Evolutionary conservation across 2,888 invertebrate species (phyloP), one percentile per base, ranked within the genome.

Genomic region (Sinelater perroti): DNA sequence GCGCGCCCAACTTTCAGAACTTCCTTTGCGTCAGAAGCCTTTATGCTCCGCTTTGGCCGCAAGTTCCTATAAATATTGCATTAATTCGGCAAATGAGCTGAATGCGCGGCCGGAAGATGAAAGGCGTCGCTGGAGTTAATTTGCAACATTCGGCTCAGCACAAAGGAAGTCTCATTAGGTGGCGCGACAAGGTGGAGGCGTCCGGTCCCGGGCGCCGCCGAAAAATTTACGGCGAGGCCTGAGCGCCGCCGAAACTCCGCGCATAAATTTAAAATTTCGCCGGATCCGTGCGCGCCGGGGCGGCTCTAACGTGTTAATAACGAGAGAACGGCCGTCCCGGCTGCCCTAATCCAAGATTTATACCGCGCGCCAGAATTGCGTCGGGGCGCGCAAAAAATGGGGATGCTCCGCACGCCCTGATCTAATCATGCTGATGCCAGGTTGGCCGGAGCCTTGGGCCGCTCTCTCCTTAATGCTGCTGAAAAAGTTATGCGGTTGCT

Each of bases 231-330:
- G 31, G 11, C 18, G 42, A 30, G 10, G 24, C 40, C 38, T 24
- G 45, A 52, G 30, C 44, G 30, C 18, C 10, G 7, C 20, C 47
- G 10, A 46, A 54, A 55, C 55, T 47, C 38, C 18, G 45, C 4
- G 30, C 51, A 51, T 56, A 56, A 51, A 56, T 56, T 51, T 46
- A 51, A 56, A 56, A 45, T 51, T 56, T 35, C 30, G n/a, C 31
- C 30, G 13, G 50, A 38, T 50, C 42, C 18, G 42, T 53, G 31
- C 21, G 2, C 10, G 8, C 24, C 7, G 10, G 40, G 49, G 47
- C 24, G 16, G 38, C 46, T 35, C 40, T 58, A 58, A 58, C 52
- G 57, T 58, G 52, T 53, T 58, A 58, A 58, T 58, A 53, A 58
- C 47, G 47, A 53, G 52, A 33, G 24, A 45, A 45, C 45, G 55